These are phyloP conservation scores for Solea senegalensis DNA, from an alignment of 2,113 vertebrate species.

Conservation along the genomic window DNA sequence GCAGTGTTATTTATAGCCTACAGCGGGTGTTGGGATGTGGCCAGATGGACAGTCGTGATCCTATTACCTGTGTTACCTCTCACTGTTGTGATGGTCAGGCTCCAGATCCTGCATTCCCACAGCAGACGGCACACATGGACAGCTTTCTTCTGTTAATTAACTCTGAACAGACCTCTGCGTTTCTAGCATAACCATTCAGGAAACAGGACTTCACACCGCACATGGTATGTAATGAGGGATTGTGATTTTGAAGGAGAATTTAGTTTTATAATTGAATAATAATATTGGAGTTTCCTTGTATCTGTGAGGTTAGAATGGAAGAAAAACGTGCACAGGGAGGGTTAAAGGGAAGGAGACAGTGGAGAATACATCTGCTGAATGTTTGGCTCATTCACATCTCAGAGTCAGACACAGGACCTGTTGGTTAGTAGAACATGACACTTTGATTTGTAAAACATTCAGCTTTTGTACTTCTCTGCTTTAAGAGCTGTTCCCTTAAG, in stretches of 20 bases:
- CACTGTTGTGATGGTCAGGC: constrained; percentile 21
- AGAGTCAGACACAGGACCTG: not conserved
- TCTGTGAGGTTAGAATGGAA: not conserved
- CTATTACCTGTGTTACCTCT: constrained; percentile 63
- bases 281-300: not conserved
- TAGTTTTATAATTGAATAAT: constrained; percentile 13
- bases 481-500: not conserved
- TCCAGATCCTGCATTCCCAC: constrained; percentile 16
- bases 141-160: constrained; percentile 35
- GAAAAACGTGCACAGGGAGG: not conserved
- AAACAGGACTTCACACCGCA: constrained; percentile 21
- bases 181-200: constrained; percentile 25
- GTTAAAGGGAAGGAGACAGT: not conserved
- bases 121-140: constrained; percentile 27
- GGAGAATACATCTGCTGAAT: too few species aligned
- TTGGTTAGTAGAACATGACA: not conserved
- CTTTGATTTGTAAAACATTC: not conserved
- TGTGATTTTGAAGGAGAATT: constrained; percentile 2
- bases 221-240: constrained; percentile 44
- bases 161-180: constrained; percentile 12
- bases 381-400: not conserved
- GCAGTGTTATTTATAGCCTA: constrained; percentile 61
- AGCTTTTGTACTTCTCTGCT: not conserved
- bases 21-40: constrained; percentile 36
- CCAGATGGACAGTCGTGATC: constrained; percentile 69